phyloP scores from a whole-genome alignment of 1,140 invertebrate genomes.

The Battus philenor region DNA sequence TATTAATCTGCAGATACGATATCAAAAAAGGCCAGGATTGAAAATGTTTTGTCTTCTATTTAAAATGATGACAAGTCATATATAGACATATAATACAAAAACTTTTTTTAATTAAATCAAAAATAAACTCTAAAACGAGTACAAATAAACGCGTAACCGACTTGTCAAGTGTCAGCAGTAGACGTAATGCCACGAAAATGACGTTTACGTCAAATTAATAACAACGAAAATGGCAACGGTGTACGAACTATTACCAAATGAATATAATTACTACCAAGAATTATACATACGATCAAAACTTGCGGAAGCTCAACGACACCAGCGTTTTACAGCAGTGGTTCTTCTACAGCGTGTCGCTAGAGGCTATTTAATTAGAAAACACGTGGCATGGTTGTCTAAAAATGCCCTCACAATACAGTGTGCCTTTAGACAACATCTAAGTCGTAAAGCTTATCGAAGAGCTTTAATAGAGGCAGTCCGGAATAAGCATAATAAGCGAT shows the following conservation, averaged over 20 bases:
- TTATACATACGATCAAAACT: constrained; percentile 41
- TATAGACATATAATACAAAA: no score
- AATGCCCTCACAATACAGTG: constrained; percentile 61
- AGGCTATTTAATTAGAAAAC: constrained; percentile 56
- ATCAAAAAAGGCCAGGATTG: no score
- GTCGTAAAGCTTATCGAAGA: constrained; percentile 42
- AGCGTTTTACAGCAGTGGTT: constrained; percentile 44
- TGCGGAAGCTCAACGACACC: constrained; percentile 37
- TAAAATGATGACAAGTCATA: no score
- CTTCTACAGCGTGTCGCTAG: constrained; percentile 49
- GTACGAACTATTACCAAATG: constrained; percentile 33
- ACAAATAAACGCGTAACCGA: no score
- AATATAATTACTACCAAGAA: constrained; percentile 41
- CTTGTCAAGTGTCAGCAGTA: no score
- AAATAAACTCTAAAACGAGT: no score
- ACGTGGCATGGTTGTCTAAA: constrained; percentile 50
- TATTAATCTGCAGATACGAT: no score
- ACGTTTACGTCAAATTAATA: no score
- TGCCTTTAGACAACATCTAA: constrained; percentile 50
- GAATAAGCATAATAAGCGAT: constrained; percentile 49
- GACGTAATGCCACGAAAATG: no score
- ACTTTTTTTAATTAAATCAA: no score
- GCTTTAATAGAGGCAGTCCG: constrained; percentile 46
- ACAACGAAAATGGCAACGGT: constrained; percentile 50
- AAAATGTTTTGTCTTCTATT: no score